Evolutionary conservation across 2,113 vertebrate genomes (phyloP), one percentile per base, ranked within the genome.

Genomic region (Carettochelys insculpta): DNA sequence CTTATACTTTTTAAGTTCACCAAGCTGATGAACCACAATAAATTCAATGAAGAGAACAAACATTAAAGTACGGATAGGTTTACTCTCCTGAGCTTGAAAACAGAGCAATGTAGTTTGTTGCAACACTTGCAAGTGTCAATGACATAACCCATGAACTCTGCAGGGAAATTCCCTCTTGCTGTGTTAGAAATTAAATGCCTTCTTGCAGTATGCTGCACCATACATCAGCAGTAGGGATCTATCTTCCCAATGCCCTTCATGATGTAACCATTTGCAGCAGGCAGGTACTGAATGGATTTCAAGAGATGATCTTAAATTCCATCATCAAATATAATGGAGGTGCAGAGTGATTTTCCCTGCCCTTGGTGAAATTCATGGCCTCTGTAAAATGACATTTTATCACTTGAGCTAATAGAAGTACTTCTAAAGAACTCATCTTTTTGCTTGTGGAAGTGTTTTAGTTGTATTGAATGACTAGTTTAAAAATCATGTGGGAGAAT

Each of bases 181-280:
- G 65, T 86, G 77, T 58, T 80, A 73, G 47, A 93, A 90, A 93
- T 83, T 41, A 90, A 94, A 91, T 80, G 20, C 58, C 75, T 45
- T 86, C 31, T 87, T 92, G 45, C 38, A 86, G 54, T 84, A 77
- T 34, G 85, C 34, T 52, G 47, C 43, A 83, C 47, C 65, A 31
- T 31, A 65, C 31, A 82, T 92, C 73, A 92, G 80, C 89, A 94
- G 84, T 56, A 92, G 82, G 38, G 38, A 86, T 90, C 85, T 95
- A 86, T 90, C 85, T 95, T 96, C 87, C 79, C 45, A 65, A 9
- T 68, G 91, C 88, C 92, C 89, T 94, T 95, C 90, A 88, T 78
- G 52, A 76, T 82, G 53, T 41, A 87, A 93, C 86, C 78, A 80
- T 25, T 2, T 19, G 3, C n/a, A 90, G 31, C 48, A 93, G 78